Percentiles rank a stretch among this genome's conserved stretches.
Conservation (phyloP, 2,113 vertebrate species). For the Silurus glanis region DNA sequence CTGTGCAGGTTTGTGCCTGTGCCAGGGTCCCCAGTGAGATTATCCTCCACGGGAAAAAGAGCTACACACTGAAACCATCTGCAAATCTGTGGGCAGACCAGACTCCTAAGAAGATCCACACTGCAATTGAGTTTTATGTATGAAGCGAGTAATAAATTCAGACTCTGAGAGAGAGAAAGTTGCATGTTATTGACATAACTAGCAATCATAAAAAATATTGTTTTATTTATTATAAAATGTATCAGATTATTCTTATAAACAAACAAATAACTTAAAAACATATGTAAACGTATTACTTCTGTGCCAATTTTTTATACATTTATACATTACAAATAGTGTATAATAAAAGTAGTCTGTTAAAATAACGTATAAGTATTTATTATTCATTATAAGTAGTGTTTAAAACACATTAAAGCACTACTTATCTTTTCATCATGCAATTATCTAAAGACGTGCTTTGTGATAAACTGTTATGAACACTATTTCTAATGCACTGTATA, state of each 20-base stretch:
- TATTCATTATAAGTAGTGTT: not conserved
- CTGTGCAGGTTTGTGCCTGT: constrained; percentile 71
- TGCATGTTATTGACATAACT: constrained; percentile 63
- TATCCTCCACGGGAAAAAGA: constrained; percentile 79
- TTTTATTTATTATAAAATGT: not conserved
- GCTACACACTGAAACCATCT: constrained; percentile 77
- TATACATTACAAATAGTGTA: not conserved
- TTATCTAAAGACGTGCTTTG: not conserved
- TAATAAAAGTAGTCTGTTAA: not conserved
- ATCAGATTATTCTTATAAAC: not conserved
- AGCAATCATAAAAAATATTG: not conserved
- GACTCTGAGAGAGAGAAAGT: constrained; percentile 75
- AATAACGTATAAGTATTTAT: too few species aligned
- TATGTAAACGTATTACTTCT: not conserved
- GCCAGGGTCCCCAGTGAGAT: constrained; percentile 76
- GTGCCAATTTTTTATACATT: not conserved
- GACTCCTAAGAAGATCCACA: constrained; percentile 76
- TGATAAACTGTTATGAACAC: not conserved
- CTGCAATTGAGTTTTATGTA: constrained; percentile 75
- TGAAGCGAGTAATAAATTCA: constrained; percentile 81
- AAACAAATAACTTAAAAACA: not conserved
- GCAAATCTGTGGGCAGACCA: constrained; percentile 78
- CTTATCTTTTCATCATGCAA: not conserved
- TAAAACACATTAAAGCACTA: not conserved
- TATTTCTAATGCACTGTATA: not conserved